Evolutionary conservation across 2,797 vertebrate genomes (phyloP).

Genomic region (Microchirus variegatus): DNA sequence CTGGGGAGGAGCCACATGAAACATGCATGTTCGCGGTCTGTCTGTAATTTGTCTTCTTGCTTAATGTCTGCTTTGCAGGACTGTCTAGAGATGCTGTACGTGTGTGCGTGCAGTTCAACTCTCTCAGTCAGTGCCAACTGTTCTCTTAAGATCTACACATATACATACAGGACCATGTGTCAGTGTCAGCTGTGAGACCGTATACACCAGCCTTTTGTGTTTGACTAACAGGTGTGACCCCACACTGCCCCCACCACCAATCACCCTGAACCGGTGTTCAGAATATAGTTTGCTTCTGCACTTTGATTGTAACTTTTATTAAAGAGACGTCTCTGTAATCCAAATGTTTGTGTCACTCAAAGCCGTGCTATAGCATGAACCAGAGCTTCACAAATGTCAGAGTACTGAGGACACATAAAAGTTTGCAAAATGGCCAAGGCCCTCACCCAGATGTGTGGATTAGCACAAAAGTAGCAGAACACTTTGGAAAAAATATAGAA

Average conservation of each 20-base stretch:
- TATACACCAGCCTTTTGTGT: constrained; percentile 70
- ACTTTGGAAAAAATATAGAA: no score
- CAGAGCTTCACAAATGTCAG: no score
- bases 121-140: constrained; percentile 53
- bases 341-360: constrained; percentile 39
- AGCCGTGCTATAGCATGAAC: neutral
- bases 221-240: constrained; percentile 73
- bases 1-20: constrained; percentile 26
- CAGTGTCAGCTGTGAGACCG: constrained; percentile 60
- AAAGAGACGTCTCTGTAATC: constrained; percentile 8
- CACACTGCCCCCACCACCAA: constrained; percentile 13
- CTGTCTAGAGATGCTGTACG: constrained; percentile 11
- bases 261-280: constrained; percentile 41
- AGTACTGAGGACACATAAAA: no score
- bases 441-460: no score
- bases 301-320: constrained; percentile 52
- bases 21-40: constrained; percentile 8
- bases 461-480: no score
- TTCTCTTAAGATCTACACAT: constrained; percentile 38
- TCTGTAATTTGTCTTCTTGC: constrained; percentile 15
- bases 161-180: constrained; percentile 61
- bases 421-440: no score
- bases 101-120: constrained; percentile 42
- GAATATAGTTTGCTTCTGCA: constrained; percentile 36
- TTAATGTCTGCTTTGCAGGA: constrained; percentile 6